Evolutionary conservation across 2,797 vertebrate genomes (phyloP).

Genomic region (Clarias laeviceps): DNA sequence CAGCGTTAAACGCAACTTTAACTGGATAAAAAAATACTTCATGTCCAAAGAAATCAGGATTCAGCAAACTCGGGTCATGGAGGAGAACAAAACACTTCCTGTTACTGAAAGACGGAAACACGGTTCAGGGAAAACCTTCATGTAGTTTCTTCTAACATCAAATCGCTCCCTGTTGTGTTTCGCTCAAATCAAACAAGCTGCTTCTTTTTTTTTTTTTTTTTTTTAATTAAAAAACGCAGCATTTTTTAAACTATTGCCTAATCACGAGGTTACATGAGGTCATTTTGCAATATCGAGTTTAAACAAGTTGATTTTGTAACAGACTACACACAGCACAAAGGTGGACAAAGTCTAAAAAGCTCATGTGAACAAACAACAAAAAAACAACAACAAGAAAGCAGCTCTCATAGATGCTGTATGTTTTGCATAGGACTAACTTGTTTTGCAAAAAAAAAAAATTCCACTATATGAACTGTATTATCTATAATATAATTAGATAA

Average conservation of each 20-base stretch:
- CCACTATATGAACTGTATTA: background rate
- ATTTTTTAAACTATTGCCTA: no score
- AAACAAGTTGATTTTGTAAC: background rate
- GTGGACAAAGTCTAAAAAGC: background rate
- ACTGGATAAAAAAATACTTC: background rate
- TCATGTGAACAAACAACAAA: background rate
- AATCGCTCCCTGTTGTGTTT: background rate
- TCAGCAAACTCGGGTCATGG: background rate
- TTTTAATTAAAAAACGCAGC: no score
- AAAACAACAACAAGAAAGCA: background rate
- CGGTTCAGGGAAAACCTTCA: background rate
- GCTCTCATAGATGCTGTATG: background rate
- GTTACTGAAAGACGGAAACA: background rate
- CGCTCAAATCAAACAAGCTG: background rate
- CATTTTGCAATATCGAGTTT: background rate
- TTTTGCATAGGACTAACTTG: background rate
- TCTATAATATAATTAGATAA: background rate
- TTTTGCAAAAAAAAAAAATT: background rate
- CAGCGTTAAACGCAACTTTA: background rate
- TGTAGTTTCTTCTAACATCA: background rate
- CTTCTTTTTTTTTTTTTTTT: no score
- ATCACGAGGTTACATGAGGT: background rate
- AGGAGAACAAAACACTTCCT: background rate
- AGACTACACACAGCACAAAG: background rate
- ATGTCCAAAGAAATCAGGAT: no score